phyloP scores from a whole-genome alignment of 2,113 vertebrate genomes.

The Rhinichthys klamathensis region DNA sequence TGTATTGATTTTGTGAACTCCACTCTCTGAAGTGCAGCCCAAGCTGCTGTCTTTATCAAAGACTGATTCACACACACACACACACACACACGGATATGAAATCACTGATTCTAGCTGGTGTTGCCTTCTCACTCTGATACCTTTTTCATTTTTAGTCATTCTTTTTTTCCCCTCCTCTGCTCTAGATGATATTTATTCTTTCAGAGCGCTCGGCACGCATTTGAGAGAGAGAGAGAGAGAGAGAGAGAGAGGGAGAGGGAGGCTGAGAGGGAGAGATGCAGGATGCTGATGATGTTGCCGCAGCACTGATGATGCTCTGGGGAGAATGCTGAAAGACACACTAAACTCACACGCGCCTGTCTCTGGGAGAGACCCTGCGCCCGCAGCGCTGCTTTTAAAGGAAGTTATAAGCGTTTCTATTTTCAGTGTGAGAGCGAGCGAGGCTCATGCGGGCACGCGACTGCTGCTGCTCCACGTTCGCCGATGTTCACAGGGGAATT shows the following conservation, averaged over 20 bases:
- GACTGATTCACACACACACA: neutral
- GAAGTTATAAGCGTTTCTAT: slow-evolving; percentile 72
- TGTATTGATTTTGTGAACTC: slow-evolving; percentile 27
- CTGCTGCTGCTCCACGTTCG: neutral
- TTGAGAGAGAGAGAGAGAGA: neutral
- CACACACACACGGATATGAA: neutral
- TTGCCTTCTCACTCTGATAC: neutral
- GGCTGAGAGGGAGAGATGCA: slow-evolving; percentile 40
- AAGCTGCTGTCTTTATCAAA: slow-evolving; percentile 20
- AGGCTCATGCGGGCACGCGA: neutral
- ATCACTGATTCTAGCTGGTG: neutral
- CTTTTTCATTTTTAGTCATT: neutral
- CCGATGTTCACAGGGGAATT: slow-evolving; percentile 1
- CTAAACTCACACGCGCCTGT: neutral
- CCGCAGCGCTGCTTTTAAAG: slow-evolving; percentile 54
- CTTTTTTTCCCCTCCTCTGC: neutral
- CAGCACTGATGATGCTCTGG: slow-evolving; percentile 41
- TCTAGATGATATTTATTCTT: slow-evolving; percentile 9
- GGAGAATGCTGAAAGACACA: slow-evolving; percentile 22
- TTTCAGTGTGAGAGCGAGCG: slow-evolving; percentile 52
- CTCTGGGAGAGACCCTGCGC: neutral
- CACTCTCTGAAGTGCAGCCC: slow-evolving; percentile 14
- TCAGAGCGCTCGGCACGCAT: neutral
- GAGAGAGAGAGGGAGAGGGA: slow-evolving; percentile 14
- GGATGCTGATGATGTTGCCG: slow-evolving; percentile 43